phyloP scores from a whole-genome alignment of 1,140 invertebrate species.

The Luehdorfia chinensis region DNA sequence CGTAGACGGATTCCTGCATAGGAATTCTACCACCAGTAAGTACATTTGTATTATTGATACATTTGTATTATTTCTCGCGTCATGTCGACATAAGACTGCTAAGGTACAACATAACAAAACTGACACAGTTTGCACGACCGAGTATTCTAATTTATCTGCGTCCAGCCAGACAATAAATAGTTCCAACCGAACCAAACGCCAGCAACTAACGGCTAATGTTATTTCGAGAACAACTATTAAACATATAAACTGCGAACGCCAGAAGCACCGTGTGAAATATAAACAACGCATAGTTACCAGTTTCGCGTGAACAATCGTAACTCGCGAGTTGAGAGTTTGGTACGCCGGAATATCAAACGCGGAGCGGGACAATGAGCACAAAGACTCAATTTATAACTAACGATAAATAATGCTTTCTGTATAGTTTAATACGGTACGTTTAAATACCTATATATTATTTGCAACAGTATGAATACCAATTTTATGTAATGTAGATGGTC shows the following conservation, averaged over 20 bases:
- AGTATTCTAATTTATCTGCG: slow-evolving; percentile 9
- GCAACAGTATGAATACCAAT: background rate
- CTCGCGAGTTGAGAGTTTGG: background rate
- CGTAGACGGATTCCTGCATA: no score
- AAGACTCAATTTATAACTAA: background rate
- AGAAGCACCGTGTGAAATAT: background rate
- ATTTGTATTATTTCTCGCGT: no score
- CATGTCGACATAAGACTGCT: no score
- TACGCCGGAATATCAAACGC: slow-evolving; percentile 1
- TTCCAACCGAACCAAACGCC: slow-evolving; percentile 7
- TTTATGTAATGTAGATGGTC: no score
- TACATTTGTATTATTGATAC: no score
- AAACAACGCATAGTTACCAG: slow-evolving; percentile 3
- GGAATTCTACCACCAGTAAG: no score
- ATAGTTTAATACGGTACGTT: background rate
- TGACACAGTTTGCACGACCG: background rate
- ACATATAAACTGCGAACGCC: slow-evolving; percentile 11
- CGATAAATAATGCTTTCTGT: background rate
- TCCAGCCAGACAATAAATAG: slow-evolving; percentile 6
- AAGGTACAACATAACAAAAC: no score
- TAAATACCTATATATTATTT: background rate
- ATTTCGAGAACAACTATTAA: slow-evolving; percentile 15
- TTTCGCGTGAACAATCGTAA: slow-evolving; percentile 1
- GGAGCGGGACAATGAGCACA: background rate
- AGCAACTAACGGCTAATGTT: slow-evolving; percentile 10